phyloP scores from a whole-genome alignment of 2,113 vertebrate species.

The Brienomyrus brachyistius region DNA sequence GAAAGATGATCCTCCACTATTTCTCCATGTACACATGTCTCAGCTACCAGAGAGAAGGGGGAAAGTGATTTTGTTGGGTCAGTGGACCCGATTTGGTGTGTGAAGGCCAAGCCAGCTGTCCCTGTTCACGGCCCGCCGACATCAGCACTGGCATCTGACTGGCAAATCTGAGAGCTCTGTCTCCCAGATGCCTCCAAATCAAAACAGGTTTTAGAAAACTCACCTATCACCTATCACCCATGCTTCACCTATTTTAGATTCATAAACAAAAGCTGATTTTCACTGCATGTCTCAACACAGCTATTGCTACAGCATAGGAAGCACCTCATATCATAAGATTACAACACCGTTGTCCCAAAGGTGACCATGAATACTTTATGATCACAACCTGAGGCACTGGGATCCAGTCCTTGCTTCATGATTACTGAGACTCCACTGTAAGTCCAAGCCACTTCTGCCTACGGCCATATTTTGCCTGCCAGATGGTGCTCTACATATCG shows the following conservation, averaged over 20 bases:
- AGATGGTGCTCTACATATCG: background rate
- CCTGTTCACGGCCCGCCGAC: background rate
- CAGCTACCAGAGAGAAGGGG: background rate
- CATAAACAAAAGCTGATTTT: background rate
- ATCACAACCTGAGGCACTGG: background rate
- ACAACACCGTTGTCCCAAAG: background rate
- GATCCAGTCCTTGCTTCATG: background rate
- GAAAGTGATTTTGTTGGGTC: slow-evolving; percentile 52
- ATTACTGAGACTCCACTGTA: background rate
- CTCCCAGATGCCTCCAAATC: too few relatives aligned
- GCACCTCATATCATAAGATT: background rate
- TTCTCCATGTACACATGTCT: background rate
- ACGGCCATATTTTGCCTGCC: background rate
- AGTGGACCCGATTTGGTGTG: background rate
- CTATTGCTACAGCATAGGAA: background rate
- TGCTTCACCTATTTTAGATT: background rate
- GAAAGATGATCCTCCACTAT: background rate
- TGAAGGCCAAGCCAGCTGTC: background rate
- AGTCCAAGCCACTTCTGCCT: background rate
- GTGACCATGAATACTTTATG: background rate
- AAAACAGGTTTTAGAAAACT: background rate
- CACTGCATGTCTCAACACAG: background rate
- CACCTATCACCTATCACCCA: too few relatives aligned
- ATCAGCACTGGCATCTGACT: background rate
- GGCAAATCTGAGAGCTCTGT: background rate